A percentile compares a stretch with the other conserved stretches of the same genome.
Evolutionary conservation across 2,113 vertebrate species (phyloP).

Genomic region (Marcusenius ussheri): DNA sequence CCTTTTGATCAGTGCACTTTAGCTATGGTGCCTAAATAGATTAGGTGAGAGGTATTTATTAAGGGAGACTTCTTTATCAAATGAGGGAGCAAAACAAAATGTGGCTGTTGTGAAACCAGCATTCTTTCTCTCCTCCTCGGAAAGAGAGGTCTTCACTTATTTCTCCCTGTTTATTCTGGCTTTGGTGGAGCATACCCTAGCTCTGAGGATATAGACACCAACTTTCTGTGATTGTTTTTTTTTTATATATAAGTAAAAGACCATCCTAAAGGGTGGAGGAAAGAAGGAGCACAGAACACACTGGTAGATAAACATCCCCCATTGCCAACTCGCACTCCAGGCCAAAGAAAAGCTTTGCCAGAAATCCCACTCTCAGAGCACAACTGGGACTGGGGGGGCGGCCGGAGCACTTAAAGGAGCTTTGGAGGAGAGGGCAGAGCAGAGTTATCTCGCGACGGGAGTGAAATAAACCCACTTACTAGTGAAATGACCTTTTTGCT

Average conservation of each 20-base stretch:
- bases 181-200: conserved; percentile 35
- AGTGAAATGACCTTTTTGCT: background rate
- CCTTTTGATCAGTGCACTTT: background rate
- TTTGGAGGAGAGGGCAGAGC: background rate
- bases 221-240: conserved; percentile 15
- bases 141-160: conserved; percentile 33
- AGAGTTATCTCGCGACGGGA: background rate
- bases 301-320: conserved; percentile 7
- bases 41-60: background rate
- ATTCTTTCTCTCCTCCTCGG: conserved; percentile 33
- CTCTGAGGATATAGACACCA: conserved; percentile 45
- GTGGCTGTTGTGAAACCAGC: conserved; percentile 32
- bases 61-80: background rate
- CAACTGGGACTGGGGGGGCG: background rate
- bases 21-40: background rate
- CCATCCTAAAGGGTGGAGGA: conserved; percentile 18
- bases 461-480: background rate
- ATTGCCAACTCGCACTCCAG: conserved; percentile 25
- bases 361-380: conserved; percentile 33
- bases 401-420: background rate
- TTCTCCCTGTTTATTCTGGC: conserved; percentile 53
- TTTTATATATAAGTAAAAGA: conserved; percentile 33
- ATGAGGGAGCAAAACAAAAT: background rate
- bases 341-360: conserved; percentile 32
- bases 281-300: background rate